phyloP scores from a whole-genome alignment of 2,797 vertebrate genomes.

The Myripristis jacobus region DNA sequence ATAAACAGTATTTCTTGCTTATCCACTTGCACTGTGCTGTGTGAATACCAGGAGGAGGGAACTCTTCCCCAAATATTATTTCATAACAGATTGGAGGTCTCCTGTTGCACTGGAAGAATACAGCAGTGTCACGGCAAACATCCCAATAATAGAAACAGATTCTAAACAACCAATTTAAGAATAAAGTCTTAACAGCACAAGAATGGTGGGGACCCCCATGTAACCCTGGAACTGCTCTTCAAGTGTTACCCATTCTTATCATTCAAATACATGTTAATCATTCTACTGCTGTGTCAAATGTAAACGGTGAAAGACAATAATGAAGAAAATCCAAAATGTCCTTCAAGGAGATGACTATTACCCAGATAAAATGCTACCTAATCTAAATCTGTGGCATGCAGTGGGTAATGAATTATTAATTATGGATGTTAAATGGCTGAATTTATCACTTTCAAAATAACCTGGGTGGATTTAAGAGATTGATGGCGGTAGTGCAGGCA shows the following conservation, averaged over 20 bases:
- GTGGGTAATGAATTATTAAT: conserved; percentile 79
- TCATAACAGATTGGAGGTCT: conserved; percentile 1
- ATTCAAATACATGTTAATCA: conserved; percentile 19
- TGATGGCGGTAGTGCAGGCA: conserved; percentile 54
- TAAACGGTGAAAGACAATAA: conserved; percentile 45
- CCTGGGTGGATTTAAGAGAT: conserved; percentile 70
- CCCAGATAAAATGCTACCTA: conserved; percentile 70
- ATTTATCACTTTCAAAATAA: conserved; percentile 81
- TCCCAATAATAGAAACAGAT: conserved; percentile 23
- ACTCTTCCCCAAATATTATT: background rate
- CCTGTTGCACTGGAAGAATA: conserved; percentile 8
- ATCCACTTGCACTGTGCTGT: background rate
- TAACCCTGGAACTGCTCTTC: background rate
- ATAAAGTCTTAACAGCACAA: background rate
- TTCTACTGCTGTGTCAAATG: conserved; percentile 28
- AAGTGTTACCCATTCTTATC: background rate
- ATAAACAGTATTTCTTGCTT: background rate
- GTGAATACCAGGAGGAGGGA: background rate
- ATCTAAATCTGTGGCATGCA: conserved; percentile 61
- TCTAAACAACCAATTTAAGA: background rate
- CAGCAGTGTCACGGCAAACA: conserved; percentile 7
- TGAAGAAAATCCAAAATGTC: conserved; percentile 64
- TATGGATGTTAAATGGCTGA: conserved; percentile 76
- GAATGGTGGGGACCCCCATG: background rate
- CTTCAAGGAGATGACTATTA: conserved; percentile 69